phyloP scores from a whole-genome alignment of 2,797 vertebrate genomes.

The Bryconaethiops microstoma region DNA sequence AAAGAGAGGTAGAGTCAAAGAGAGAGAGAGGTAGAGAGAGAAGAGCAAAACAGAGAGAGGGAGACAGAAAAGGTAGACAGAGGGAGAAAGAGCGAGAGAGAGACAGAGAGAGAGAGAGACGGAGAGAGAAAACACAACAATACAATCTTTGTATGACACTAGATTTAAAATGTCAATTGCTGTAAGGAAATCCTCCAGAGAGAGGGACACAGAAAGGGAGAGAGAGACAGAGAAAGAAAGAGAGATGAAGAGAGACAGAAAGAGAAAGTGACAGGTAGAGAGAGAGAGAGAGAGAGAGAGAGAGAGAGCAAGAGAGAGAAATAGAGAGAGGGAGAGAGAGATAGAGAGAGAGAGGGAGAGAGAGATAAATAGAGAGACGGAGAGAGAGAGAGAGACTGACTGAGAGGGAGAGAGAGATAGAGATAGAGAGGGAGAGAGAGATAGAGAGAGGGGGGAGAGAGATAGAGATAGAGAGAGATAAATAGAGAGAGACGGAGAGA shows the following conservation, averaged over 20 bases:
- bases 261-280: too few species aligned
- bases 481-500: neutral
- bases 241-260: neutral
- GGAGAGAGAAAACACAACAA: too few species aligned
- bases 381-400: neutral
- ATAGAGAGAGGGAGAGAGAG: neutral
- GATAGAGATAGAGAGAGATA: neutral
- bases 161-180: too few species aligned
- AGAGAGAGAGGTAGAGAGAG: neutral
- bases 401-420: too few species aligned
- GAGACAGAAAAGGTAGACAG: neutral
- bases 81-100: too few species aligned
- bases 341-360: neutral
- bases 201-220: neutral
- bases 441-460: neutral
- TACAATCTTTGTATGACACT: too few species aligned
- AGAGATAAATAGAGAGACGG: too few species aligned
- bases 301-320: neutral
- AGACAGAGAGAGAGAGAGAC: neutral
- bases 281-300: too few species aligned
- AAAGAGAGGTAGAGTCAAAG: neutral
- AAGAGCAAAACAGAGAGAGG: too few species aligned
- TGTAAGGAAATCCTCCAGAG: too few species aligned
- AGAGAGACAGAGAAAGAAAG: neutral
- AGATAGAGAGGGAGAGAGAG: too few species aligned